Base-by-base conservation (phyloP, 2,797 vertebrate genomes). In the Ceyx erithaca region DNA sequence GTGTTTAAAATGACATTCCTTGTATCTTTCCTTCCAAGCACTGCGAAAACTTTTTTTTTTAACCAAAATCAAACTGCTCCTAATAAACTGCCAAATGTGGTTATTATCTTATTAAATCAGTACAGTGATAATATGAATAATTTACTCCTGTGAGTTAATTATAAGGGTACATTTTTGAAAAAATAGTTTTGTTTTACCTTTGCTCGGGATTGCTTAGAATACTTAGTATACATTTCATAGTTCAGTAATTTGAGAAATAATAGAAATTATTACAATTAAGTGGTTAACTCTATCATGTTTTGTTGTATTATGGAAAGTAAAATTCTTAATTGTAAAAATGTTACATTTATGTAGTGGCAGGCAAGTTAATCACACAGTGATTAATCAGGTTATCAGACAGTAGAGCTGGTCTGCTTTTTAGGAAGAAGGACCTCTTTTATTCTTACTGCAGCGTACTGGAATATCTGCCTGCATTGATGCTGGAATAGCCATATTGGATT, bases 291-390 rank as follows among this genome's bases (percentile, higher is more conserved):
- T 82, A 61, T 66, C 51, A 67, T 93, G 76, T 68, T 79, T 92
- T 69, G 64, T 11, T 90, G 68, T 72, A 35, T 82, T 82, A 49
- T 31, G 52, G 84, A 84, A 89, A 72, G 31, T 52, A 49, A 89
- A 95, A 95, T 94, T 95, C 51, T 93, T 94, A 89, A 86, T 79
- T 95, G 81, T 87, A 59, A 66, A 85, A 95, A 64, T 48, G 66
- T 87, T 94, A 58, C 45, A 80, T 76, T 84, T 66, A 48, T 63
- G 48, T 51, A 69, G 66, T 23, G 51, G 43, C 54, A 77, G 76
- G 54, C 49, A 67, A 91, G 72, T 72, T 46, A 89, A 45, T 93
- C 18, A 5, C 64, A 64, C 26, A 75, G 70, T 40, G 43, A 43
- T 73, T 46, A 12, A 14, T 43, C 20, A 10, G 7, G 48, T 84